phyloP scores from a whole-genome alignment of 2,113 vertebrate genomes.

The Entomyzon cyanotis region DNA sequence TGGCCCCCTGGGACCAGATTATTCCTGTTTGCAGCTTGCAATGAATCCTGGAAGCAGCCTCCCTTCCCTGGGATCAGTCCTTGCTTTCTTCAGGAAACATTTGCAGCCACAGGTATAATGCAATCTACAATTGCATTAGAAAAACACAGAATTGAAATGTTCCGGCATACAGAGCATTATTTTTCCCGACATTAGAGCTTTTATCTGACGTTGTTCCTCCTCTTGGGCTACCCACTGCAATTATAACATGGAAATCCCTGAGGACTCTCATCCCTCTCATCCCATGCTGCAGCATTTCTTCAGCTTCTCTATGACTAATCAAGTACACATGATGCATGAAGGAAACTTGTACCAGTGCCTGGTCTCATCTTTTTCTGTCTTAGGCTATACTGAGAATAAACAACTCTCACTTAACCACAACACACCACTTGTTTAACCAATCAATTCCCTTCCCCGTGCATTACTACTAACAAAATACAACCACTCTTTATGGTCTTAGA shows the following conservation, averaged over 20 bases:
- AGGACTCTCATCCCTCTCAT: background rate
- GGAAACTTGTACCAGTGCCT: background rate
- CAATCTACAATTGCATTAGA: background rate
- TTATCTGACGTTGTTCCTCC: background rate
- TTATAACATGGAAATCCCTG: background rate
- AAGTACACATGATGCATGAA: background rate
- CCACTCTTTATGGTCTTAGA: background rate
- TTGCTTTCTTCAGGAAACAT: background rate
- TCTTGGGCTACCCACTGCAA: background rate
- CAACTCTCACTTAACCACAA: background rate
- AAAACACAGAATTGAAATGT: background rate
- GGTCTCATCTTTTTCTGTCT: background rate
- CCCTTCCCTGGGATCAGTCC: background rate
- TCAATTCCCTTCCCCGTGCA: background rate
- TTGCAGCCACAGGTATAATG: background rate
- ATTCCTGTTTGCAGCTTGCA: background rate
- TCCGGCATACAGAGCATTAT: background rate
- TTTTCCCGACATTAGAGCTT: background rate
- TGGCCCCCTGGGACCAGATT: fast-evolving
- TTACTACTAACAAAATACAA: background rate
- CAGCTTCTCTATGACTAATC: background rate
- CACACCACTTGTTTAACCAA: background rate
- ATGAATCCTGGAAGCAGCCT: background rate
- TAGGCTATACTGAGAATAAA: background rate
- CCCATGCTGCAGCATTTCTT: background rate